phyloP scores from a whole-genome alignment of 2,113 vertebrate species.

The Amphiprion ocellaris region DNA sequence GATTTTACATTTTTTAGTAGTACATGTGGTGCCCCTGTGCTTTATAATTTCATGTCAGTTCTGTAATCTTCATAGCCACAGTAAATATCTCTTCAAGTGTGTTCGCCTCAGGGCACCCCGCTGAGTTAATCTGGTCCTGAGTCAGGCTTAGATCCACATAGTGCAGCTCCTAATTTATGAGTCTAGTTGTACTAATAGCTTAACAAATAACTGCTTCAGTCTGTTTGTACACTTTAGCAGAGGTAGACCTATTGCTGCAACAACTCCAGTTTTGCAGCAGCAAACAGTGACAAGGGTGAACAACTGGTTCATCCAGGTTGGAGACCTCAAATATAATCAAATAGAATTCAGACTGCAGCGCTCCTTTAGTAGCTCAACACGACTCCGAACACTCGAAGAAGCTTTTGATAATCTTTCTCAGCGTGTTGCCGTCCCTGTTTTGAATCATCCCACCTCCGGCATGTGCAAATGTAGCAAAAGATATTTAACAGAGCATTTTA shows the following conservation, averaged over 20 bases:
- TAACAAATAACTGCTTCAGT: slow-evolving; percentile 25
- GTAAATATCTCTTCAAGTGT: too few species aligned
- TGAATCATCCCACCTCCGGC: slow-evolving; percentile 35
- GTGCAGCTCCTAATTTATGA: slow-evolving; percentile 5
- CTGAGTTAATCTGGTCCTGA: too few species aligned
- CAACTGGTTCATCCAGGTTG: slow-evolving; percentile 30
- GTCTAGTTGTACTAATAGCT: slow-evolving; percentile 2
- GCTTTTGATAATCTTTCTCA: slow-evolving; percentile 62
- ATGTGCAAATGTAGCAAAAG: slow-evolving; percentile 4
- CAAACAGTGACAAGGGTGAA: slow-evolving; percentile 7
- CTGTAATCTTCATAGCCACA: too few species aligned
- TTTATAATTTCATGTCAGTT: too few species aligned
- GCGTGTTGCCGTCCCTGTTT: slow-evolving; percentile 53
- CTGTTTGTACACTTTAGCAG: slow-evolving; percentile 17
- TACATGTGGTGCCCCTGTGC: too few species aligned
- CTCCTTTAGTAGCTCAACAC: slow-evolving; percentile 4
- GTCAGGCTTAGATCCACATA: neutral
- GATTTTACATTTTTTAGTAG: too few species aligned
- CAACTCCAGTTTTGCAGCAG: slow-evolving; percentile 22
- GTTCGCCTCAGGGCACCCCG: too few species aligned
- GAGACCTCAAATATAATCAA: slow-evolving; percentile 32
- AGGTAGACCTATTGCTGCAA: slow-evolving; percentile 15
- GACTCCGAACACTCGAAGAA: slow-evolving; percentile 7
- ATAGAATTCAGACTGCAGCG: slow-evolving; percentile 6
- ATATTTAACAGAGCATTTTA: slow-evolving; percentile 49